Percentiles rank a stretch among this genome's conserved stretches.
These are phyloP conservation scores for Acleris cristana DNA, from an alignment of 2,888 invertebrate genomes.

Conservation along the genomic window DNA sequence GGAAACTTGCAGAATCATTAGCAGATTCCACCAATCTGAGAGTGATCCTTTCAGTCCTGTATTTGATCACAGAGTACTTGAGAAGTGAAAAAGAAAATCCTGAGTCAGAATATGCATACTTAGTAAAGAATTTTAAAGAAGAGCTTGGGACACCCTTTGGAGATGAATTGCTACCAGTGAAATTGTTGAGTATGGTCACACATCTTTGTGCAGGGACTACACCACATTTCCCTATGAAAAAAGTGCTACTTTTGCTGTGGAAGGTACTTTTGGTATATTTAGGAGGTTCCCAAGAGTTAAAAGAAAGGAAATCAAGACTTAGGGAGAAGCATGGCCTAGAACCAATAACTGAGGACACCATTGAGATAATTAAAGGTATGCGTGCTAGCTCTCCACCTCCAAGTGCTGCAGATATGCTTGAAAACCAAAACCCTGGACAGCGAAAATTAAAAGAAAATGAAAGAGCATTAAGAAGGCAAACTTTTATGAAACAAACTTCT, in stretches of 20 bases:
- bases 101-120: slow-evolving; percentile 77
- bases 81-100: slow-evolving; percentile 86
- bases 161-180: slow-evolving; percentile 94
- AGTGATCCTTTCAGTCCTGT: slow-evolving; percentile 95
- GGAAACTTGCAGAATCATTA: slow-evolving; percentile 76
- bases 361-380: slow-evolving; percentile 97
- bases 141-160: slow-evolving; percentile 85
- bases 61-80: slow-evolving; percentile 97
- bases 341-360: slow-evolving; percentile 94
- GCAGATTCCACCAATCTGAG: slow-evolving; percentile 96
- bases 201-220: slow-evolving; percentile 97
- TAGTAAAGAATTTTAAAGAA: slow-evolving; percentile 84
- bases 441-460: slow-evolving; percentile 82
- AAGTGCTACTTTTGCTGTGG: slow-evolving; percentile 97
- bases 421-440: slow-evolving; percentile 91
- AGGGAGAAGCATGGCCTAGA: slow-evolving; percentile 89
- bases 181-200: slow-evolving; percentile 97
- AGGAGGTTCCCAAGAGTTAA: slow-evolving; percentile 94
- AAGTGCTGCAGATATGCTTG: slow-evolving; percentile 94
- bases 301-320: slow-evolving; percentile 88
- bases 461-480: slow-evolving; percentile 88
- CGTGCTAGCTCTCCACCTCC: slow-evolving; percentile 97
- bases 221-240: slow-evolving; percentile 99
- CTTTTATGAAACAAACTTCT: slow-evolving; percentile 96
- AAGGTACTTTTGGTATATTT: slow-evolving; percentile 96